Evolutionary conservation across 2,888 invertebrate genomes (phyloP).

Genomic region (Tenthredo livida): DNA sequence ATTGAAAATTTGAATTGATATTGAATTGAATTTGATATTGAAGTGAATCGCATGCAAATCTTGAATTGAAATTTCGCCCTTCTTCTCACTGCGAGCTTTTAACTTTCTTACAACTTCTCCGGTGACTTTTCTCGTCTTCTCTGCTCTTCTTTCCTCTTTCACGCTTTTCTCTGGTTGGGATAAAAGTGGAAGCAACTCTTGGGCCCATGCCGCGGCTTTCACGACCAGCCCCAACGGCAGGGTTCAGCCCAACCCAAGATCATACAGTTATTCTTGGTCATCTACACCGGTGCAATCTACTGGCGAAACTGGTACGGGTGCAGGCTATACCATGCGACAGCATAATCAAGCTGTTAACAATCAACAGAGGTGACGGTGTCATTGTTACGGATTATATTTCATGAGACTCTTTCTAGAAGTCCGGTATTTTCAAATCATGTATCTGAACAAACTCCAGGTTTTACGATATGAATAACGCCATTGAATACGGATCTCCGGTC

Average conservation of each 20-base stretch:
- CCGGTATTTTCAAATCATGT: constrained; percentile 42
- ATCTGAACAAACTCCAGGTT: constrained; percentile 53
- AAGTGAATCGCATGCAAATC: background rate
- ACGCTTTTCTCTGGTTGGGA: constrained; percentile 49
- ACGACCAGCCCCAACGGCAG: constrained; percentile 59
- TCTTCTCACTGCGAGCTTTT: constrained; percentile 19
- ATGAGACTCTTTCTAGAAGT: background rate
- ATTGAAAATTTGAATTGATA: too few species aligned
- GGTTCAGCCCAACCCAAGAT: constrained; percentile 59
- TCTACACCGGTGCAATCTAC: constrained; percentile 41
- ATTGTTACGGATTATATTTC: background rate
- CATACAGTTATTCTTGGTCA: constrained; percentile 59
- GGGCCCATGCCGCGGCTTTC: constrained; percentile 59
- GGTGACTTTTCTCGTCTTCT: constrained; percentile 42
- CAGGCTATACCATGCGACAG: constrained; percentile 1
- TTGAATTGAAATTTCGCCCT: background rate
- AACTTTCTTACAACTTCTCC: constrained; percentile 40
- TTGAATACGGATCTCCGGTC: constrained; percentile 53
- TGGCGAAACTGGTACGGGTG: background rate
- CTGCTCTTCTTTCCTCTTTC: constrained; percentile 48
- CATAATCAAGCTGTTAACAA: background rate
- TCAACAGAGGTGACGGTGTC: constrained; percentile 42
- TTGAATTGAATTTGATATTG: background rate
- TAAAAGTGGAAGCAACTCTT: constrained; percentile 47
- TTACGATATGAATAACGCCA: constrained; percentile 58